Evolutionary conservation across 2,888 invertebrate species (phyloP).

Genomic region (Platycheirus rosarum): DNA sequence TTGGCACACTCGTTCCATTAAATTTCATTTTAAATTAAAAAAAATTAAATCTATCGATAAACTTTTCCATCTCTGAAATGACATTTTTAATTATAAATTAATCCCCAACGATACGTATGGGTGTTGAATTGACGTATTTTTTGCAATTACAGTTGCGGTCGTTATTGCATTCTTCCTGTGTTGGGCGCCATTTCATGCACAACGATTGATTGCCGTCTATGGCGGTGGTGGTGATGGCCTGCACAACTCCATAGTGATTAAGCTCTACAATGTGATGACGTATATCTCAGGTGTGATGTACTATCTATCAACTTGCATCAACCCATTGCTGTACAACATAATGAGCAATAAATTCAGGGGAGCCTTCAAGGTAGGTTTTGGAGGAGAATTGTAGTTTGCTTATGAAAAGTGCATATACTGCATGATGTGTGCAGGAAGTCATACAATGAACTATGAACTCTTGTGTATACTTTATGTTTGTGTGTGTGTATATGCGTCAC

Average conservation of each 20-base stretch:
- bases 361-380: conserved; percentile 90
- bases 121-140: conserved; percentile 79
- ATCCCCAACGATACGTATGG: conserved; percentile 78
- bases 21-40: too few relatives aligned
- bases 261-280: conserved; percentile 81
- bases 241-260: conserved; percentile 74
- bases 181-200: conserved; percentile 97
- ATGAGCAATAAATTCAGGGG: conserved; percentile 97
- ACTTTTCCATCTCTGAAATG: conserved; percentile 11
- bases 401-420: conserved; percentile 13
- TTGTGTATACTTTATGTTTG: background rate
- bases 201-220: conserved; percentile 89
- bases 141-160: conserved; percentile 87
- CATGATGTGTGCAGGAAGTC: conserved; percentile 7
- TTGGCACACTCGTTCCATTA: too few relatives aligned
- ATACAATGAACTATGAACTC: background rate
- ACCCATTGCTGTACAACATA: conserved; percentile 95
- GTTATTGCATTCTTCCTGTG: conserved; percentile 95
- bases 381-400: background rate
- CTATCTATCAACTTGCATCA: conserved; percentile 95
- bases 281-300: conserved; percentile 95
- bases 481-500: conserved; percentile 41
- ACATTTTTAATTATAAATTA: conserved; percentile 11
- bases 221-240: conserved; percentile 80
- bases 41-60: too few relatives aligned